These are phyloP conservation scores for Arvicanthis niloticus DNA, from an alignment of 2,113 vertebrate genomes.

Conservation along the genomic window DNA sequence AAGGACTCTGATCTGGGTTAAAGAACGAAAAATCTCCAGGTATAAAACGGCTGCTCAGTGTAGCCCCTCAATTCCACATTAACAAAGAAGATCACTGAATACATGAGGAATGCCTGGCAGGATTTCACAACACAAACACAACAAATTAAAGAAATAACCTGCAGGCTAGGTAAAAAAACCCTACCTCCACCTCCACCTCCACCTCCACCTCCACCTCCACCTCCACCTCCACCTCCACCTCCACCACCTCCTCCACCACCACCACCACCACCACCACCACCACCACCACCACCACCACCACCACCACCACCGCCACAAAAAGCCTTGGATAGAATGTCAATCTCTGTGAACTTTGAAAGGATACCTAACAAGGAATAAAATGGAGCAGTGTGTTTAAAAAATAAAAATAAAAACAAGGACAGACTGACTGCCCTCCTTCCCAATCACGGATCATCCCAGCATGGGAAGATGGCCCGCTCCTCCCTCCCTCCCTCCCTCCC, in stretches of 20 bases:
- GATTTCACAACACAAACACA: background rate
- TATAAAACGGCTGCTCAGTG: background rate
- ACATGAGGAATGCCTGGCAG: conserved; percentile 23
- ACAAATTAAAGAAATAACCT: background rate
- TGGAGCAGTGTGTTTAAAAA: background rate
- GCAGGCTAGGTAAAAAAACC: background rate
- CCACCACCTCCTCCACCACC: background rate
- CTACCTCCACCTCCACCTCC: background rate
- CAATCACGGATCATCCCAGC: too few relatives aligned
- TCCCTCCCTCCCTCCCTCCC: too few relatives aligned
- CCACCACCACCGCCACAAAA: background rate
- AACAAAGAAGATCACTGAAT: background rate
- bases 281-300: background rate
- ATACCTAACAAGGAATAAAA: background rate
- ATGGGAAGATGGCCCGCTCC: too few relatives aligned
- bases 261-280: background rate
- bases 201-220: background rate
- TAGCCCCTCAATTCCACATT: background rate
- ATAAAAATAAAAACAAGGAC: too few relatives aligned
- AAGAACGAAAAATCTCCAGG: background rate
- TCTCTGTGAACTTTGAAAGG: background rate
- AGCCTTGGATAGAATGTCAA: background rate
- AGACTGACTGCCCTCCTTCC: too few relatives aligned
- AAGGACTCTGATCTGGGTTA: background rate
- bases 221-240: too few relatives aligned